These are phyloP conservation scores for Lipotes vexillifer DNA, from an alignment of 2,113 vertebrate species.

Conservation along the genomic window DNA sequence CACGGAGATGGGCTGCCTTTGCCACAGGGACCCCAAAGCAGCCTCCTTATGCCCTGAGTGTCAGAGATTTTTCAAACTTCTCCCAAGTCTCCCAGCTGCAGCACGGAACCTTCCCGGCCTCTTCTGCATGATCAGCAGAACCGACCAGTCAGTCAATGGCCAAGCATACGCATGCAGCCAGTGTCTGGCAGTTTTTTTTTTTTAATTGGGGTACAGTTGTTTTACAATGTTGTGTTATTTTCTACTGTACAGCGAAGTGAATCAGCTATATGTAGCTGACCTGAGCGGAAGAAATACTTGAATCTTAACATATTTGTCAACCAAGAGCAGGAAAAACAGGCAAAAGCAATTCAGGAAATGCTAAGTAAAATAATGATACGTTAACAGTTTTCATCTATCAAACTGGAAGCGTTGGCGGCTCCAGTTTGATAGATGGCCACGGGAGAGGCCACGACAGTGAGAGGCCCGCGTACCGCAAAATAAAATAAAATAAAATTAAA, in stretches of 20 bases:
- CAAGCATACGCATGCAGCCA: background rate
- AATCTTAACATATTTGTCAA: slow-evolving; percentile 9
- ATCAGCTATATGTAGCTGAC: background rate
- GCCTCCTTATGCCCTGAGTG: background rate
- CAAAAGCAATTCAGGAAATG: background rate
- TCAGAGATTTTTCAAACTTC: background rate
- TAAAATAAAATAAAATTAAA: no score
- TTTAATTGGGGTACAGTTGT: no score
- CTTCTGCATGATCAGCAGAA: background rate
- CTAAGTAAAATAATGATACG: background rate
- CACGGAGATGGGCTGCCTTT: background rate
- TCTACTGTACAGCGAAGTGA: no score
- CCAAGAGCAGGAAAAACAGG: background rate
- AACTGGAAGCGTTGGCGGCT: background rate
- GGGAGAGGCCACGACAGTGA: no score
- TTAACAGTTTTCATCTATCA: background rate
- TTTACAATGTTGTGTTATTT: no score
- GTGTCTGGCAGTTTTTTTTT: no score
- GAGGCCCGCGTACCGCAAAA: no score
- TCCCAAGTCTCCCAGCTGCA: background rate
- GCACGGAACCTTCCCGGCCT: background rate
- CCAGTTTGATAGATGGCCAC: no score
- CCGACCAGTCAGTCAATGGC: background rate
- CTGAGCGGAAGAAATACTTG: background rate
- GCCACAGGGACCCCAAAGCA: background rate